Percentiles rank a stretch among this genome's conserved stretches.
phyloP scores from a whole-genome alignment of 2,888 invertebrate genomes.

The Athalia cordata region DNA sequence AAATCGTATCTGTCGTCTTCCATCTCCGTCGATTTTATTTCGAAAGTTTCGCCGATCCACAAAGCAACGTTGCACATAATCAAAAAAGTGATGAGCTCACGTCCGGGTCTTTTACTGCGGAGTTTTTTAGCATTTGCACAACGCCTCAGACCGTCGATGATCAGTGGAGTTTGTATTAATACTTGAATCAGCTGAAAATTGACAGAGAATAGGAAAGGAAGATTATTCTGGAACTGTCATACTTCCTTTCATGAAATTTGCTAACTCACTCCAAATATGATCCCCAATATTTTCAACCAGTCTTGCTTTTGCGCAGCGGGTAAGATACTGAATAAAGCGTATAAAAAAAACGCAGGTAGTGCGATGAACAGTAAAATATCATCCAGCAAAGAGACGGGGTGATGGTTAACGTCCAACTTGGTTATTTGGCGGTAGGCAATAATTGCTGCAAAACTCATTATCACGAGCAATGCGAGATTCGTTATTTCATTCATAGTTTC shows the following conservation, averaged over 20 bases:
- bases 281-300: conserved; percentile 75
- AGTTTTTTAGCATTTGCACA: conserved; percentile 81
- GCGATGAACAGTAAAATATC: conserved; percentile 83
- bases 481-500: conserved; percentile 75
- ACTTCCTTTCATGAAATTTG: background rate
- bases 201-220: conserved; percentile 45
- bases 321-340: conserved; percentile 81
- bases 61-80: conserved; percentile 85
- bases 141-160: conserved; percentile 84
- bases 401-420: conserved; percentile 80
- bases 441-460: conserved; percentile 78
- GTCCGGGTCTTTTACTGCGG: conserved; percentile 82
- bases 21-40: conserved; percentile 76
- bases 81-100: conserved; percentile 85
- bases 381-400: conserved; percentile 80
- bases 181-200: conserved; percentile 80
- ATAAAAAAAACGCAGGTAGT: conserved; percentile 83
- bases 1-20: conserved; percentile 78
- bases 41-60: conserved; percentile 86
- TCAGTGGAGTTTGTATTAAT: conserved; percentile 83
- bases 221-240: background rate
- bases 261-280: conserved; percentile 76
- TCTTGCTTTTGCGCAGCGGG: conserved; percentile 78
- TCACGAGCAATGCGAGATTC: conserved; percentile 75
- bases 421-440: conserved; percentile 80